Base-by-base conservation (phyloP, 2,797 vertebrate species). In the Poeciliopsis infans region DNA sequence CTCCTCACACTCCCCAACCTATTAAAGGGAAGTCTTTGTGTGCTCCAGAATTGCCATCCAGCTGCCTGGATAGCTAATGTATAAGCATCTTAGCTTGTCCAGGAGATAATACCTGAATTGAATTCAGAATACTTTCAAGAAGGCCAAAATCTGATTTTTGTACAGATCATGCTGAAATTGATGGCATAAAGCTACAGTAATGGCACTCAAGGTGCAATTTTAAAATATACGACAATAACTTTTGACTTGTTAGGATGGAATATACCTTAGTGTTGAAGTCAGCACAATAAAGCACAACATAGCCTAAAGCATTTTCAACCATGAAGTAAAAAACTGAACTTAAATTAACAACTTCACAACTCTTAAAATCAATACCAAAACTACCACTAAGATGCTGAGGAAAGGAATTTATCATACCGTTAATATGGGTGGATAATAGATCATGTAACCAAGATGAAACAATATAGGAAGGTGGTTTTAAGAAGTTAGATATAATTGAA, bases 11-110 rank as follows among this genome's bases (percentile, higher is more conserved):
- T 92, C 87, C 88, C 87, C 83, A 90, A 86, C 88, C 91, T 83
- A 90, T 95, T 95, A 95, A 95, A 91, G 90, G 83, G 79, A 93
- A 94, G 93, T 92, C 94, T 94, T 89, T 95, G 93, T 94, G 85
- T 80, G 85, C 79, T 91, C 82, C 89, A 91, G 90, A 89, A 93
- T 89, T 91, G 84, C 79, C 86, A 85, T 83, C 88, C 90, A 84
- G 81, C 87, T 84, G 74, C 89, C 80, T 82, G 82, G 89, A 89
- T 92, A 89, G 92, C 89, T 89, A 87, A 93, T 89, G 86, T 89
- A 88, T 93, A 94, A 94, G 93, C 90, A 92, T 92, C 86, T 92
- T 89, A 90, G 85, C 88, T 90, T 84, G 80, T 91, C 85, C 76
- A 78, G 25, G 69, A 41, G 86, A 88, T 93, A 90, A 92, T 91